Evolutionary conservation across 1,140 invertebrate species (phyloP).

Genomic region (Heliconius nattereri): DNA sequence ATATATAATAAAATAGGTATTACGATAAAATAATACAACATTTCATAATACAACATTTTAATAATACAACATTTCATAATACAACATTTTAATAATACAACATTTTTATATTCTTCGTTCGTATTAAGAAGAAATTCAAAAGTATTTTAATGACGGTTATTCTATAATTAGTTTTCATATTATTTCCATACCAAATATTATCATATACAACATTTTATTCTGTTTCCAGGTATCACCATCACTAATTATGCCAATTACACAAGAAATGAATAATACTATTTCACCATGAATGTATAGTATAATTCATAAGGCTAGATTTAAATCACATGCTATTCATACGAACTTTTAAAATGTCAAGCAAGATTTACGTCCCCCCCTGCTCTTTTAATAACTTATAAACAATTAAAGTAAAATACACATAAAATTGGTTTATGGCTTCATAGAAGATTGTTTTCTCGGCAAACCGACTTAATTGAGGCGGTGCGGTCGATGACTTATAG

Average conservation of each 20-base stretch:
- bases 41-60: too few relatives aligned
- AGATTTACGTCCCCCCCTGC: neutral
- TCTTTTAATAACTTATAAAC: slow-evolving; percentile 39
- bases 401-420: slow-evolving; percentile 44
- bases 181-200: neutral
- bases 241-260: neutral
- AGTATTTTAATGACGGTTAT: too few relatives aligned
- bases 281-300: neutral
- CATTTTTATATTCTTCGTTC: too few relatives aligned
- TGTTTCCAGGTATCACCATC: neutral
- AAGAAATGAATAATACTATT: neutral
- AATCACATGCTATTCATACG: too few relatives aligned
- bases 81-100: too few relatives aligned
- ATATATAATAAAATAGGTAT: neutral
- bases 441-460: slow-evolving; percentile 58
- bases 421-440: slow-evolving; percentile 63
- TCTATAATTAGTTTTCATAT: too few relatives aligned
- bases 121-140: too few relatives aligned
- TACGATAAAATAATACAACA: neutral
- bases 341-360: neutral
- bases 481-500: slow-evolving; percentile 57
- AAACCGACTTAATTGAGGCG: slow-evolving; percentile 60
- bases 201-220: neutral
- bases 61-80: too few relatives aligned
- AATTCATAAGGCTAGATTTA: neutral